Conservation (phyloP, 2,113 vertebrate genomes). For the Zosterops lateralis region DNA sequence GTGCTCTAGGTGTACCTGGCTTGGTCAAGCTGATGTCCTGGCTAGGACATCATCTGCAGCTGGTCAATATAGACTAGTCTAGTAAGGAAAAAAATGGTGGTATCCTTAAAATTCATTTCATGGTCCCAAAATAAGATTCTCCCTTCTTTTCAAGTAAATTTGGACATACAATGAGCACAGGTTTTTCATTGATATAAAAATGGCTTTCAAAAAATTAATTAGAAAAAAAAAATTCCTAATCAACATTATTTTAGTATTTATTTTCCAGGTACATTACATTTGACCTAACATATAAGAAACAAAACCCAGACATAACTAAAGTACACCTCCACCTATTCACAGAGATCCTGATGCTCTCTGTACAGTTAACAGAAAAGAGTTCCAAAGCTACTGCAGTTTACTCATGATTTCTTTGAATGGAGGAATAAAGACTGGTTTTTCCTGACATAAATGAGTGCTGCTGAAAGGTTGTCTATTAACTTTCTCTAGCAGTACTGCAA, state of each 20-base stretch:
- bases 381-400: constrained; percentile 23
- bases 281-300: constrained; percentile 39
- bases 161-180: rapidly evolving
- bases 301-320: constrained; percentile 52
- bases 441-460: neutral
- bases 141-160: neutral
- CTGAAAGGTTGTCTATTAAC: neutral
- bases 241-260: neutral
- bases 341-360: constrained; percentile 8
- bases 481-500: neutral
- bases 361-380: neutral
- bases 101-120: neutral
- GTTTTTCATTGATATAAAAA: neutral
- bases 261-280: constrained; percentile 36
- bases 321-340: constrained; percentile 10
- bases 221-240: neutral
- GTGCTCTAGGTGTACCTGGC: neutral
- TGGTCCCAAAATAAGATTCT: neutral
- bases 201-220: neutral
- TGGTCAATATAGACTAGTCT: neutral
- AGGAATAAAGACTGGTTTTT: neutral
- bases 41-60: neutral
- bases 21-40: neutral
- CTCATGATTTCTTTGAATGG: neutral
- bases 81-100: neutral